Evolutionary conservation across 2,888 invertebrate species (phyloP).

Genomic region (Nysson spinosus): DNA sequence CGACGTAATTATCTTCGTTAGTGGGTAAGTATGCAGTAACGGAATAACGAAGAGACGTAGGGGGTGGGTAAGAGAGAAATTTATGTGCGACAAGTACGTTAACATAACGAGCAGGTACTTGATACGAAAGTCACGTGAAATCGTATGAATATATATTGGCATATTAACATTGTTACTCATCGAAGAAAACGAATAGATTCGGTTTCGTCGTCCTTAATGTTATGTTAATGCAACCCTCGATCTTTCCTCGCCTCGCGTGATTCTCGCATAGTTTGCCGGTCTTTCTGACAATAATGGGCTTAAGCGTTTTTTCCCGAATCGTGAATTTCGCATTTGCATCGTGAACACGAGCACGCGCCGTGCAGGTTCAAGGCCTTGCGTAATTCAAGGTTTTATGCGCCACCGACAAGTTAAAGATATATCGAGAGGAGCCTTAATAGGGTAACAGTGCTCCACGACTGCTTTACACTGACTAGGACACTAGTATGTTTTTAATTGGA

Average conservation of each 20-base stretch:
- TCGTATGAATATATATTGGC: conserved; percentile 44
- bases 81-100: conserved; percentile 22
- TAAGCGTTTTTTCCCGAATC: conserved; percentile 30
- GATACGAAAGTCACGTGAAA: conserved; percentile 33
- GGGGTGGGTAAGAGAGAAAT: neutral
- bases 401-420: conserved; percentile 21
- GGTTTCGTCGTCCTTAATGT: conserved; percentile 37
- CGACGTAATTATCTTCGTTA: conserved; percentile 14
- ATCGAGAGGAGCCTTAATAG: conserved; percentile 38
- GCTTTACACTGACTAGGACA: conserved; percentile 24
- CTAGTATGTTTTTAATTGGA: conserved; percentile 36
- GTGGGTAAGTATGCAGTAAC: neutral
- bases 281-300: conserved; percentile 14
- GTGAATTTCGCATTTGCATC: conserved; percentile 39
- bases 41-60: neutral
- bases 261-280: conserved; percentile 11
- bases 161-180: conserved; percentile 45
- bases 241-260: conserved; percentile 39
- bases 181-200: conserved; percentile 30
- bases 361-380: conserved; percentile 51
- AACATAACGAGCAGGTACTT: conserved; percentile 21
- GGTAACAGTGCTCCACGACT: conserved; percentile 26
- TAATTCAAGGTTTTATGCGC: conserved; percentile 39
- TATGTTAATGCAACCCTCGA: conserved; percentile 43
- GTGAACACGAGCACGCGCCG: conserved; percentile 31